phyloP scores from a whole-genome alignment of 2,888 invertebrate species.

The Sphaeridia pumilis region DNA sequence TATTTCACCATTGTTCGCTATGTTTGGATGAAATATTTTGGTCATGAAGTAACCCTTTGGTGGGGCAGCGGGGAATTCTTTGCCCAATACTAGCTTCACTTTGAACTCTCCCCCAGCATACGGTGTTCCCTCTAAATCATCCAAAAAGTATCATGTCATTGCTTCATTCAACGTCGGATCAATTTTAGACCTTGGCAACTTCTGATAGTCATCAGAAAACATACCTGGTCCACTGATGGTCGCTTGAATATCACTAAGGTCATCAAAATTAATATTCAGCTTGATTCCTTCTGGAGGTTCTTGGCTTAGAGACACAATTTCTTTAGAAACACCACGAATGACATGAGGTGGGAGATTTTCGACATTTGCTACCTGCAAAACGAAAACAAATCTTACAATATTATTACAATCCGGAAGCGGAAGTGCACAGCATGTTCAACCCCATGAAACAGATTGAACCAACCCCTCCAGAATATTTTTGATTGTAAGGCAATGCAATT shows the following conservation, averaged over 20 bases:
- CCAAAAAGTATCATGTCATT: no score
- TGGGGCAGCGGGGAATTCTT: constrained; percentile 82
- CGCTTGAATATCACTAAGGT: constrained; percentile 87
- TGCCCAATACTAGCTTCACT: constrained; percentile 76
- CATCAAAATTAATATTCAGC: constrained; percentile 77
- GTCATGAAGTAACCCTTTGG: constrained; percentile 89
- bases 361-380: constrained; percentile 71
- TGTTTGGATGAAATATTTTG: constrained; percentile 95
- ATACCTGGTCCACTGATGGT: constrained; percentile 77
- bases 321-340: constrained; percentile 72
- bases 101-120: constrained; percentile 80
- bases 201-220: background rate
- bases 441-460: no score
- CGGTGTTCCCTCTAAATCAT: constrained; percentile 73
- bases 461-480: no score
- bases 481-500: no score
- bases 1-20: constrained; percentile 84
- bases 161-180: background rate
- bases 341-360: constrained; percentile 93
- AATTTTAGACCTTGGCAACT: background rate
- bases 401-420: no score
- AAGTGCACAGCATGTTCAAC: no score
- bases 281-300: constrained; percentile 84
- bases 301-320: constrained; percentile 69
- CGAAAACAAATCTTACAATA: no score